Conservation (phyloP, 1,140 invertebrate genomes). For the Eumaeus atala region DNA sequence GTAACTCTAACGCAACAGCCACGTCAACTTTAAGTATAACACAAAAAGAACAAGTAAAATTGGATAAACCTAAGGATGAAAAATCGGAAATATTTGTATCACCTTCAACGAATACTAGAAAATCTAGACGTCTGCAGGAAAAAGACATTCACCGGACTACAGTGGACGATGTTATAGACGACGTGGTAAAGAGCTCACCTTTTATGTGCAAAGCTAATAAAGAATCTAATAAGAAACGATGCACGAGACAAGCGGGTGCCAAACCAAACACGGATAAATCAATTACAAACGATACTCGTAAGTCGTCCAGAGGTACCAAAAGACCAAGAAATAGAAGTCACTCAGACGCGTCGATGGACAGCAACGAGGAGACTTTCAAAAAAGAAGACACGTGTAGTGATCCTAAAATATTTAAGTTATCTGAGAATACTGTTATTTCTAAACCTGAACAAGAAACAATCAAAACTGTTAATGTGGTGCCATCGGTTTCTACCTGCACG, state of each 20-base stretch:
- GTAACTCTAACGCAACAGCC: slow-evolving; percentile 46
- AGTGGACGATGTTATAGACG: slow-evolving; percentile 90
- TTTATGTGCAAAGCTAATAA: slow-evolving; percentile 40
- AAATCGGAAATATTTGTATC: slow-evolving; percentile 78
- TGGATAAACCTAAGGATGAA: slow-evolving; percentile 71
- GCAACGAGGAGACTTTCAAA: slow-evolving; percentile 73
- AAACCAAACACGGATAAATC: slow-evolving; percentile 51
- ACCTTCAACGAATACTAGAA: slow-evolving; percentile 79
- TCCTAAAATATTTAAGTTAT: slow-evolving; percentile 45
- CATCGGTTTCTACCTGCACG: slow-evolving; percentile 16
- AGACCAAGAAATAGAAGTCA: slow-evolving; percentile 76
- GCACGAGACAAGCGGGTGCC: slow-evolving; percentile 44
- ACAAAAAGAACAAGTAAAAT: slow-evolving; percentile 49
- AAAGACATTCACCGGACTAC: slow-evolving; percentile 83
- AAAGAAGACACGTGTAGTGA: slow-evolving; percentile 41
- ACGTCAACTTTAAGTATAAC: slow-evolving; percentile 55
- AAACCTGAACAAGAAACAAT: slow-evolving; percentile 5
- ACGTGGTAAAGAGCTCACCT: slow-evolving; percentile 81
- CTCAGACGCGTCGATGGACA: slow-evolving; percentile 78
- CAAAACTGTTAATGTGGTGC: slow-evolving; percentile 9
- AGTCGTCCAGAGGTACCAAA: slow-evolving; percentile 77
- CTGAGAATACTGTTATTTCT: slow-evolving; percentile 24
- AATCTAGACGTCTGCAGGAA: slow-evolving; percentile 86
- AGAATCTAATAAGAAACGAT: slow-evolving; percentile 53
- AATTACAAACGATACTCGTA: slow-evolving; percentile 66